phyloP scores from a whole-genome alignment of 2,113 vertebrate genomes.

The Lethenteron reissneri region DNA sequence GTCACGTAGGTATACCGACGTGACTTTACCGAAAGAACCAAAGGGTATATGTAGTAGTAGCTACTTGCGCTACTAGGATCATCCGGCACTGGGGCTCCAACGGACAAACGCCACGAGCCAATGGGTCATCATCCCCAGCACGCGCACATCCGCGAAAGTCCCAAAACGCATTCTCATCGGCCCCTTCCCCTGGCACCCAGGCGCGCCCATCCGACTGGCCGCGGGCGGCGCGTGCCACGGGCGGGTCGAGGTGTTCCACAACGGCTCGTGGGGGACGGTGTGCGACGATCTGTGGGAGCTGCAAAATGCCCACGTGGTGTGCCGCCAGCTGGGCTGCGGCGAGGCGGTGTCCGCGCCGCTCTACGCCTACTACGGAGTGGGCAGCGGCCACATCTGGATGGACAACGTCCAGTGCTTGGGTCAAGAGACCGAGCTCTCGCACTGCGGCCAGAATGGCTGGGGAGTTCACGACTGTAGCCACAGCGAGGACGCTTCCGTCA shows the following conservation, averaged over 20 bases:
- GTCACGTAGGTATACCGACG: no score
- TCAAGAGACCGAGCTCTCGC: slow-evolving; percentile 27
- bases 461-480: slow-evolving; percentile 84
- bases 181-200: neutral
- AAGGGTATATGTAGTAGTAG: no score
- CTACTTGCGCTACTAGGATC: no score
- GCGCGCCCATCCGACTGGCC: neutral
- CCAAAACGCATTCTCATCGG: no score
- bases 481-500: slow-evolving; percentile 67
- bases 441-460: slow-evolving; percentile 66
- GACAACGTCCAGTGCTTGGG: slow-evolving; percentile 73
- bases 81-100: no score
- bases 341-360: slow-evolving; percentile 31
- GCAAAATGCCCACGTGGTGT: slow-evolving; percentile 49
- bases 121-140: no score
- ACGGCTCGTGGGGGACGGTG: slow-evolving; percentile 64
- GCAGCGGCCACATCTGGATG: slow-evolving; percentile 52
- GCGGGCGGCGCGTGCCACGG: slow-evolving; percentile 21
- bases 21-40: no score
- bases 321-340: slow-evolving; percentile 57
- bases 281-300: slow-evolving; percentile 78
- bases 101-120: no score
- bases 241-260: slow-evolving; percentile 54
- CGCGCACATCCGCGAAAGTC: no score
- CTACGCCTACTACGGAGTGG: slow-evolving; percentile 63